These are phyloP conservation scores for Cephus spinipes DNA, from an alignment of 2,888 invertebrate species.

Conservation along the genomic window DNA sequence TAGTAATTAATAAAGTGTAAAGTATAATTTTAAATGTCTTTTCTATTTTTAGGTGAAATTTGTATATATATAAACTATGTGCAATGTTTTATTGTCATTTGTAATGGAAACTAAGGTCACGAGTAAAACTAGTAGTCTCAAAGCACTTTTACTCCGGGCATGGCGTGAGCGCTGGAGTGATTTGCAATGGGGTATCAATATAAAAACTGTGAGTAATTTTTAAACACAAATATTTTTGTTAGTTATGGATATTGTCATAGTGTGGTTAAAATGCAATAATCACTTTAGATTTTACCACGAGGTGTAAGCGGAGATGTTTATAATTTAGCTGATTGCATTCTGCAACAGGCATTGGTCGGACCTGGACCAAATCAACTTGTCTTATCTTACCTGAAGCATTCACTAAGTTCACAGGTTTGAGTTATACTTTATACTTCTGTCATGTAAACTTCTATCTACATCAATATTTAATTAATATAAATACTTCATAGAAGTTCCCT, in stretches of 20 bases:
- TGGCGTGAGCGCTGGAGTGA: conserved; percentile 98
- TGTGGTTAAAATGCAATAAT: conserved; percentile 8
- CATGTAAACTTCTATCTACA: too few species aligned
- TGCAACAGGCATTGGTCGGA: conserved; percentile 94
- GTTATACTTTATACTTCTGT: background rate
- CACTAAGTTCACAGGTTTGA: conserved; percentile 82
- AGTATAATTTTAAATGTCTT: background rate
- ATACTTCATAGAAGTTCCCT: background rate
- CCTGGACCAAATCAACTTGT: conserved; percentile 92
- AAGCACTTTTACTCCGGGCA: conserved; percentile 84
- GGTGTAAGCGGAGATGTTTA: conserved; percentile 96
- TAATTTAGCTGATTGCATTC: conserved; percentile 90
- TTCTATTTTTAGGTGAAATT: background rate
- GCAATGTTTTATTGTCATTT: conserved; percentile 33
- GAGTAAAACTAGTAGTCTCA: conserved; percentile 84
- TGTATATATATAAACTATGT: conserved; percentile 29
- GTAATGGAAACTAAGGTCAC: conserved; percentile 85
- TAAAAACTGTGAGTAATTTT: conserved; percentile 80
- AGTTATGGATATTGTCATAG: background rate
- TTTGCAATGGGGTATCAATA: conserved; percentile 95
- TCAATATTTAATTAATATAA: too few species aligned
- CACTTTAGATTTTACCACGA: conserved; percentile 76
- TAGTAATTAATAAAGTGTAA: background rate
- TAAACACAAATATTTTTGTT: background rate
- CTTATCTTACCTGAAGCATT: conserved; percentile 92